These are phyloP conservation scores for Aplidium turbinatum DNA, from an alignment of 23 tunicate genomes.

Conservation along the genomic window DNA sequence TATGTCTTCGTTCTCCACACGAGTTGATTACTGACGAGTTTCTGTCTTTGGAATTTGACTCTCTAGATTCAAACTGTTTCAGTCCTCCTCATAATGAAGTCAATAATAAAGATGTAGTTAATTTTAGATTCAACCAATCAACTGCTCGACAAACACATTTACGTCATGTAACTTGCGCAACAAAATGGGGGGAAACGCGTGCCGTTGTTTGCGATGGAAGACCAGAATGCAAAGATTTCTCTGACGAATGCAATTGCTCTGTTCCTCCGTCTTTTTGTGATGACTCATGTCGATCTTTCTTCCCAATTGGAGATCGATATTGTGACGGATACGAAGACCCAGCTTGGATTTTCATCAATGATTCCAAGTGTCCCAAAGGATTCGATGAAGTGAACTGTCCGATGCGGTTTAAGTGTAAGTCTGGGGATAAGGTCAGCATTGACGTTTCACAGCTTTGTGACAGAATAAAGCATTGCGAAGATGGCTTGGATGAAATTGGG, in stretches of 20 bases:
- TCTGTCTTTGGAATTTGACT: too few species aligned
- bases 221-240: slow-evolving; percentile 48
- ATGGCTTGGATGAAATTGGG: slow-evolving; percentile 7
- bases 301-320: slow-evolving; percentile 39
- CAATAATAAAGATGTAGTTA: too few species aligned
- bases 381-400: slow-evolving; percentile 34
- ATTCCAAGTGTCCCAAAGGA: slow-evolving; percentile 21
- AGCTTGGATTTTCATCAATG: slow-evolving; percentile 40
- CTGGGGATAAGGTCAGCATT: slow-evolving; percentile 22
- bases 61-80: too few species aligned
- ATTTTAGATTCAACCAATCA: too few species aligned
- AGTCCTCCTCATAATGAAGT: too few species aligned
- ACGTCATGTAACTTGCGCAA: background rate
- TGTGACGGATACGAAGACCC: slow-evolving; percentile 42
- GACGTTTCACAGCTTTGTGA: slow-evolving; percentile 1
- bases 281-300: slow-evolving; percentile 22
- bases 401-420: slow-evolving; percentile 9
- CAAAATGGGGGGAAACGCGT: background rate
- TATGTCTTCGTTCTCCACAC: too few species aligned
- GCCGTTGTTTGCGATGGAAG: slow-evolving; percentile 42
- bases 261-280: slow-evolving; percentile 25
- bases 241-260: slow-evolving; percentile 45
- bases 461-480: slow-evolving; percentile 11
- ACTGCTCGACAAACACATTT: too few species aligned
- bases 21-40: too few species aligned